Evolutionary conservation across 2,113 vertebrate species (phyloP).

Genomic region (Willisornis vidua): DNA sequence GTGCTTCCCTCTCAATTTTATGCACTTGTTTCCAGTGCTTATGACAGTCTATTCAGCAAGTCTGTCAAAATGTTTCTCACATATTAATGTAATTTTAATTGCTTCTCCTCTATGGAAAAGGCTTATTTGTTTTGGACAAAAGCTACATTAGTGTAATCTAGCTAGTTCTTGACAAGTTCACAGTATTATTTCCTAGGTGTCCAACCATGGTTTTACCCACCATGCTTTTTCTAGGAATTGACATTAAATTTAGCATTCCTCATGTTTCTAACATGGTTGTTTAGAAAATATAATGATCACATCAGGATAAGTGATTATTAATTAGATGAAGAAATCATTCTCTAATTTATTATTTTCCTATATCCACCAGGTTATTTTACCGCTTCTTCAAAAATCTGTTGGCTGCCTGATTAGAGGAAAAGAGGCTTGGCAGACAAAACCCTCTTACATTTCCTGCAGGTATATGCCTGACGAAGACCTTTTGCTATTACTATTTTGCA

Average conservation of each 20-base stretch:
- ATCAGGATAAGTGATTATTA: neutral
- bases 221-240: neutral
- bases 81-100: neutral
- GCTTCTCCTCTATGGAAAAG: neutral
- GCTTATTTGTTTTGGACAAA: neutral
- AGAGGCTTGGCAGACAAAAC: neutral
- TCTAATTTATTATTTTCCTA: neutral
- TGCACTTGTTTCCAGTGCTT: neutral
- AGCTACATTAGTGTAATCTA: neutral
- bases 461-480: neutral
- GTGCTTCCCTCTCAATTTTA: neutral
- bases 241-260: neutral
- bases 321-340: neutral
- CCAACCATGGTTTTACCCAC: neutral
- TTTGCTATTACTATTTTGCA: neutral
- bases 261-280: neutral
- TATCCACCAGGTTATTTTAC: accelerated
- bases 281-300: neutral
- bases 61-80: neutral
- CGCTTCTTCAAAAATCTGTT: neutral
- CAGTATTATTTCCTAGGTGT: neutral
- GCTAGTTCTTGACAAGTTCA: neutral
- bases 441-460: neutral
- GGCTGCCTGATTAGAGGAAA: neutral
- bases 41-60: neutral